Evolutionary conservation across 2,113 vertebrate genomes (phyloP).

Genomic region (Myodes glareolus): DNA sequence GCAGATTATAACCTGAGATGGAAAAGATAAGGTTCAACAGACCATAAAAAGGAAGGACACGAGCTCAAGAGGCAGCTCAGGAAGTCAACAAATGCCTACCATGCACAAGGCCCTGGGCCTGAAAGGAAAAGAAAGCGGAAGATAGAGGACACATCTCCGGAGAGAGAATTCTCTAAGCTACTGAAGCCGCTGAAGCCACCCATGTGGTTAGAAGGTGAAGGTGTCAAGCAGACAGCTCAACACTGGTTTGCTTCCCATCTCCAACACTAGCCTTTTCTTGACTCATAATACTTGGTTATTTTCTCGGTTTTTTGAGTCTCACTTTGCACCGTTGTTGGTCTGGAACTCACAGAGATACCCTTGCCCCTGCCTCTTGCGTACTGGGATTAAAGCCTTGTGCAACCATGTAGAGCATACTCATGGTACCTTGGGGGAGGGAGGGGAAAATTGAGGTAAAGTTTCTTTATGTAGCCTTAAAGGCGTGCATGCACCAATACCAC

Average conservation of each 20-base stretch:
- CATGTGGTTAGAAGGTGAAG: accelerated
- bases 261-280: neutral
- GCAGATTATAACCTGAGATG: constrained; percentile 88
- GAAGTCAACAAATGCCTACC: neutral
- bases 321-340: neutral
- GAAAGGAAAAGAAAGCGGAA: too few relatives aligned
- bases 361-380: too few relatives aligned
- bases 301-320: neutral
- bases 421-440: too few relatives aligned
- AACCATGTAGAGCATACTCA: too few relatives aligned
- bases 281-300: neutral
- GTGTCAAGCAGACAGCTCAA: neutral
- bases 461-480: too few relatives aligned
- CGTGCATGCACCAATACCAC: too few relatives aligned
- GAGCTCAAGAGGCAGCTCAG: neutral
- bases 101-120: too few relatives aligned
- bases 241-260: neutral
- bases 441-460: too few relatives aligned
- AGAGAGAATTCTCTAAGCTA: neutral
- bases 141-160: neutral
- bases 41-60: neutral
- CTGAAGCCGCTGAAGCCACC: neutral
- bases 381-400: too few relatives aligned
- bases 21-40: neutral
- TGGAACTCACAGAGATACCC: too few relatives aligned